Base-by-base conservation (phyloP, 2,113 vertebrate species). In the Copsychus sechellarum region DNA sequence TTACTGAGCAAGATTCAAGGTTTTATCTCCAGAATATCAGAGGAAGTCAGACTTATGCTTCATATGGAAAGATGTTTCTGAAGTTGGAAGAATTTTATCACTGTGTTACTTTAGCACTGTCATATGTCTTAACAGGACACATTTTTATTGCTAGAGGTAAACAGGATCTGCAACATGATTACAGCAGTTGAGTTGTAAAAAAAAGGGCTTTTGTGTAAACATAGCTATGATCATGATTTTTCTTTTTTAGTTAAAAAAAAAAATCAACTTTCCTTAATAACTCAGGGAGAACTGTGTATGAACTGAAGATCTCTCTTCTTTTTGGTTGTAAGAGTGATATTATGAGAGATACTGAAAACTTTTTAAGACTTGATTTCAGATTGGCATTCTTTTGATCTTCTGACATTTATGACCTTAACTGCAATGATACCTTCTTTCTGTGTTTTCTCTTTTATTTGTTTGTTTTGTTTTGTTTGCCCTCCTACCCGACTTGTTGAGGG, bases 1-100 rank as follows among this genome's bases (percentile, higher is more conserved):
- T 97, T 97, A 95, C 64, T 97, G 92, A 76, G 53, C 78, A 92
- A 92, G 92, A 88, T 93, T 91, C 72, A 72, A 79, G 92, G 88
- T 94, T 95, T 96, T 97, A 86, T 95, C 90, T 97, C 64, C 90
- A 92, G 96, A 96, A 96, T 91, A 96, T 86, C 94, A 96, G 92
- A 86, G 84, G 50, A 54, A 79, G 84, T 88, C 85, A 56, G 78
- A 50, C 47, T 90, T 78, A 10, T 19, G 38, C 84, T 95, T 81
- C 83, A 77, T 71, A 54, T 25, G 51, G 82, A 73, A 92, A 65
- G 70, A 34, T 48, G 67, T 19, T 85, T 57, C 90, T 90, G 66
- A 84, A 81, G n/a, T 40, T 88, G 43, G 48, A 86, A 85, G 76
- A 88, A 60, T 82, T 85, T 61, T 42, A 33, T 82, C 18, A 54